These are phyloP conservation scores for Lasioglossum morio DNA, from an alignment of 2,888 invertebrate species.

Conservation along the genomic window DNA sequence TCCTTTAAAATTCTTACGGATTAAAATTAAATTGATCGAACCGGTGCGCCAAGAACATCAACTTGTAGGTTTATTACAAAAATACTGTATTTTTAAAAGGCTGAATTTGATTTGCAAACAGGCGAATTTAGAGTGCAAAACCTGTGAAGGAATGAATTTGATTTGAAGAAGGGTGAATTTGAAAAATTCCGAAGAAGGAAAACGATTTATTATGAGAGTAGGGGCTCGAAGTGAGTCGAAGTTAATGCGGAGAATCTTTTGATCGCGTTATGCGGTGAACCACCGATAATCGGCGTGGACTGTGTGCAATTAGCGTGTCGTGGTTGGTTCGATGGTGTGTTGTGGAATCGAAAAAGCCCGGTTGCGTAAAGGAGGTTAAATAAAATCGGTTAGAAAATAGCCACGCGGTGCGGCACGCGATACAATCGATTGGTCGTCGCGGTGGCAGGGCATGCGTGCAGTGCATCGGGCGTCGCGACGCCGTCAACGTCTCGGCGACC, in stretches of 20 bases:
- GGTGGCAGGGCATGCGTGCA: slow-evolving; percentile 62
- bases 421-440: slow-evolving; percentile 61
- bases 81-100: too few species aligned
- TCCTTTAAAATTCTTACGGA: too few species aligned
- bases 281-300: neutral
- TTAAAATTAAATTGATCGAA: too few species aligned
- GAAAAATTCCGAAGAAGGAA: too few species aligned
- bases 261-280: neutral
- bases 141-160: too few species aligned
- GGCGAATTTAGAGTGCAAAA: too few species aligned
- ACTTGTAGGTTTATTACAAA: too few species aligned
- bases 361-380: slow-evolving; percentile 37
- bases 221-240: neutral
- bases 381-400: slow-evolving; percentile 40
- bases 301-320: neutral
- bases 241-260: neutral
- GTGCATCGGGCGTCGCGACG: slow-evolving; percentile 63
- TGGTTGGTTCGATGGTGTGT: neutral
- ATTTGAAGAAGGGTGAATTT: too few species aligned
- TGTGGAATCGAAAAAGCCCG: slow-evolving; percentile 7
- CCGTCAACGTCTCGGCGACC: slow-evolving; percentile 34
- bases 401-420: slow-evolving; percentile 4
- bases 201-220: neutral
- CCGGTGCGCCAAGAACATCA: too few species aligned
- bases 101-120: too few species aligned